phyloP scores from a whole-genome alignment of 2,113 vertebrate species.

The Rhodinocichla rosea region DNA sequence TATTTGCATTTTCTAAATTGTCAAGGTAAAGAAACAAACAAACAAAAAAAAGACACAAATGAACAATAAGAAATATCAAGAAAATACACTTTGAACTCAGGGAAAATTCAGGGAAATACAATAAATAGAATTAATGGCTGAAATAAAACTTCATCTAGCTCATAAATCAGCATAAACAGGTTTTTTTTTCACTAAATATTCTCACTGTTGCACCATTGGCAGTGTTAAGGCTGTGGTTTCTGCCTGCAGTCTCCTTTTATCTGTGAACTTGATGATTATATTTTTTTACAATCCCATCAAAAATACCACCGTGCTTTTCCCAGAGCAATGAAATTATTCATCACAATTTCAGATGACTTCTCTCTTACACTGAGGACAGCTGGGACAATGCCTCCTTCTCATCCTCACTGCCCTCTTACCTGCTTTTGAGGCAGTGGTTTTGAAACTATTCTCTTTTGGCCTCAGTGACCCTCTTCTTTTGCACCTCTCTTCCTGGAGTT shows the following conservation, averaged over 20 bases:
- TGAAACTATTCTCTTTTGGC: neutral
- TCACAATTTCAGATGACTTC: neutral
- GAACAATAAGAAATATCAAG: neutral
- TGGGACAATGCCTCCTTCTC: neutral
- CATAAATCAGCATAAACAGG: neutral
- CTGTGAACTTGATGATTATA: neutral
- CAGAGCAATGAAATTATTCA: neutral
- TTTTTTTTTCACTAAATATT: neutral
- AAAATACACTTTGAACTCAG: neutral
- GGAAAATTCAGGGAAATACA: neutral
- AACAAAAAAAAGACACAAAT: neutral
- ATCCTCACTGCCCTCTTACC: neutral
- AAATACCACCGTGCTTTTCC: neutral
- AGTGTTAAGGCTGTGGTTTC: neutral
- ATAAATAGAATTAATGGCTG: neutral
- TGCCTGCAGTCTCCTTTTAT: neutral
- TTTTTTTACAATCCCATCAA: neutral
- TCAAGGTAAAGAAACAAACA: neutral
- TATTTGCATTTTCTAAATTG: neutral
- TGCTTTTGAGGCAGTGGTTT: neutral
- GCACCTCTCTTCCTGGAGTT: neutral
- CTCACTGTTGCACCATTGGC: neutral
- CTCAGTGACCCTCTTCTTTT: neutral
- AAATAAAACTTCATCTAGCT: neutral
- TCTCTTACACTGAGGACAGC: neutral